Percentiles rank a stretch among this genome's conserved stretches.
phyloP scores from a whole-genome alignment of 2,888 invertebrate genomes.

The Phoenoteleia sp. region DNA sequence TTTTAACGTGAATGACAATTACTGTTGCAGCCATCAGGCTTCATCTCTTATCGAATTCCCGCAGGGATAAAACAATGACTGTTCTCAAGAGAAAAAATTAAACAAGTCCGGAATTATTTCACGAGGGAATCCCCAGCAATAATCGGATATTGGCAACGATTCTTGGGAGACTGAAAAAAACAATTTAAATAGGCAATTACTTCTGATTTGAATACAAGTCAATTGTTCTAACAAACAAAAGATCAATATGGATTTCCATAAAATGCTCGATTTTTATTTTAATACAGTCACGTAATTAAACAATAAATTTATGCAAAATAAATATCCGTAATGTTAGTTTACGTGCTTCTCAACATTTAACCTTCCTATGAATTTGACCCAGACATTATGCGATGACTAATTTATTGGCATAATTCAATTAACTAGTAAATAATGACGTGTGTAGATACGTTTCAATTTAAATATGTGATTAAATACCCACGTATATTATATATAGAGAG shows the following conservation, averaged over 20 bases:
- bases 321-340: constrained; percentile 22
- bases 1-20: no score
- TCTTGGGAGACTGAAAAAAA: no score
- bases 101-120: no score
- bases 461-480: constrained; percentile 62
- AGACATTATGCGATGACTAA: constrained; percentile 54
- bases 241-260: no score
- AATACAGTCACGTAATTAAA: no score
- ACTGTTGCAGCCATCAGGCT: no score
- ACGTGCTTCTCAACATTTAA: constrained; percentile 15
- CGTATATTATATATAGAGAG: constrained; percentile 45
- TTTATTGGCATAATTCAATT: constrained; percentile 62
- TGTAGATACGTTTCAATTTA: constrained; percentile 60
- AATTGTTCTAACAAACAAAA: no score
- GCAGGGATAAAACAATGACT: background rate
- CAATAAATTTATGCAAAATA: background rate
- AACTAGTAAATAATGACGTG: constrained; percentile 48
- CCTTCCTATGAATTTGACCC: constrained; percentile 47
- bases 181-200: no score
- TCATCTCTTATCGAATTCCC: constrained; percentile 3
- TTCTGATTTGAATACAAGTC: no score
- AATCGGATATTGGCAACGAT: background rate
- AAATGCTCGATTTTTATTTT: no score
- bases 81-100: no score
- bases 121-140: background rate